These are phyloP conservation scores for Megastigmus dorsalis DNA, from an alignment of 2,888 invertebrate species.

Conservation along the genomic window DNA sequence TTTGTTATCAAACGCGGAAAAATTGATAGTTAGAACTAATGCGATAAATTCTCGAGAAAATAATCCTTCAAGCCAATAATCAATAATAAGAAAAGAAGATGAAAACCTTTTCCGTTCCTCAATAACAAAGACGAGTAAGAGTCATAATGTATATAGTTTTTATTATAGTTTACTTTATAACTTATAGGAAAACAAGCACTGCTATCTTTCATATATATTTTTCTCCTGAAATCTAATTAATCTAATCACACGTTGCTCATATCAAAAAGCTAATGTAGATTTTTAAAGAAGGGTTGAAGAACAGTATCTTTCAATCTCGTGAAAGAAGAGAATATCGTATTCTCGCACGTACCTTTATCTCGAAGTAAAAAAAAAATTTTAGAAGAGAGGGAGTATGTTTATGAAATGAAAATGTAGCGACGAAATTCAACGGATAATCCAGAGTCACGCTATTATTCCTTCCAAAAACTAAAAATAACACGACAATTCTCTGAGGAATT, in stretches of 20 bases:
- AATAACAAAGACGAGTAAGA: neutral
- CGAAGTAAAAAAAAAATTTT: neutral
- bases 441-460: neutral
- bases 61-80: conserved; percentile 18
- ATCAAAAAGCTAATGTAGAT: conserved; percentile 47
- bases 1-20: neutral
- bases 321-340: conserved; percentile 17
- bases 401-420: conserved; percentile 2
- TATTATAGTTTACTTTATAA: conserved; percentile 27
- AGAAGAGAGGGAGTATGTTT: conserved; percentile 14
- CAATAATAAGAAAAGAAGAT: neutral
- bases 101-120: neutral
- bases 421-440: neutral
- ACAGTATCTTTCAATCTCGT: conserved; percentile 34
- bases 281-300: conserved; percentile 8
- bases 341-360: conserved; percentile 27
- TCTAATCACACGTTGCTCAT: conserved; percentile 40
- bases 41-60: neutral
- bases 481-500: too few relatives aligned
- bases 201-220: conserved; percentile 44
- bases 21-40: neutral
- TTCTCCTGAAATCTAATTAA: conserved; percentile 36
- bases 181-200: conserved; percentile 14
- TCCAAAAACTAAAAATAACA: neutral
- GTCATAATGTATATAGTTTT: conserved; percentile 10